Evolutionary conservation across 2,113 vertebrate species (phyloP).

Genomic region (Melanotaenia duboulayi): DNA sequence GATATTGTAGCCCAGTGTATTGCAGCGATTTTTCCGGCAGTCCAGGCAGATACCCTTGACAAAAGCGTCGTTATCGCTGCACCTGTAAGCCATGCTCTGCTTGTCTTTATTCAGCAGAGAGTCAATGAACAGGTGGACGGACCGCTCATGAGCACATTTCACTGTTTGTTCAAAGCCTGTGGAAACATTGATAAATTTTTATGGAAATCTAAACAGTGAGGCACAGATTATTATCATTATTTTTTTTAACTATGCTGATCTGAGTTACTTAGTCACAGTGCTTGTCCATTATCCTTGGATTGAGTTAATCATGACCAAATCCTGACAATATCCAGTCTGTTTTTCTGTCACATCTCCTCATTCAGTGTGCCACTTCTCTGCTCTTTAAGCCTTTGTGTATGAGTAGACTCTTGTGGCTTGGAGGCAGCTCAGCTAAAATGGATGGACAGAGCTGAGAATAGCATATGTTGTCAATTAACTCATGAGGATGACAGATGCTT

Average conservation of each 20-base stretch:
- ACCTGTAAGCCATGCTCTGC: conserved; percentile 90
- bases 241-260: not conserved
- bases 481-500: conserved; percentile 72
- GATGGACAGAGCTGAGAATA: conserved; percentile 39
- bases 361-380: conserved; percentile 32
- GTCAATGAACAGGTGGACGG: conserved; percentile 94
- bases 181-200: conserved; percentile 12
- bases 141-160: conserved; percentile 94
- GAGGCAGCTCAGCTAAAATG: conserved; percentile 57
- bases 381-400: conserved; percentile 39
- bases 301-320: conserved; percentile 36
- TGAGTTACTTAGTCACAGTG: conserved; percentile 1
- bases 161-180: conserved; percentile 91
- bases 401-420: conserved; percentile 52
- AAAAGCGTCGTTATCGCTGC: conserved; percentile 87
- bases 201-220: not conserved
- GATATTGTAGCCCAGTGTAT: conserved; percentile 90
- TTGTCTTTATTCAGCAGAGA: conserved; percentile 87
- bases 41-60: conserved; percentile 90
- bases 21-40: conserved; percentile 90
- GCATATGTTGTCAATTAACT: conserved; percentile 74
- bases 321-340: conserved; percentile 46
- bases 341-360: conserved; percentile 46
- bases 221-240: not conserved
- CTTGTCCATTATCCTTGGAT: conserved; percentile 35